phyloP scores from a whole-genome alignment of 2,113 vertebrate species.

The Pteropus alecto region DNA sequence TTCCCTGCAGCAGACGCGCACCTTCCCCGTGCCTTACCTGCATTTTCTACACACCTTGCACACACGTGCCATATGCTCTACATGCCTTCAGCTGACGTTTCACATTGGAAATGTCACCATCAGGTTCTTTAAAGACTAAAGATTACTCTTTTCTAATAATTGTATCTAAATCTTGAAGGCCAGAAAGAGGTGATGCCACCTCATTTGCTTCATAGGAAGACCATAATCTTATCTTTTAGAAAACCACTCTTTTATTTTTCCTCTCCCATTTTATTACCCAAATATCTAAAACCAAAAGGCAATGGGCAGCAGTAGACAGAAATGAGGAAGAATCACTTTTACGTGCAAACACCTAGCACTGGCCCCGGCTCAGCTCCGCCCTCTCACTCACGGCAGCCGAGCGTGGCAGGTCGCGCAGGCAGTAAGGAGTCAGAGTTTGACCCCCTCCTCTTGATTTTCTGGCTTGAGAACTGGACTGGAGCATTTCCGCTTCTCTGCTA shows the following conservation, averaged over 20 bases:
- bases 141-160: not conserved
- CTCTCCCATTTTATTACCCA: not conserved
- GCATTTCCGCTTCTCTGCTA: not conserved
- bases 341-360: rapidly evolving
- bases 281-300: not conserved
- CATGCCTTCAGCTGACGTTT: not conserved
- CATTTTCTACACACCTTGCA: rapidly evolving
- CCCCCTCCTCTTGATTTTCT: rapidly evolving
- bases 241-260: not conserved
- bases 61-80: not conserved
- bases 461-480: rapidly evolving
- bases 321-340: rapidly evolving
- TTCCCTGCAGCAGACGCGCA: rapidly evolving
- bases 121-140: not conserved
- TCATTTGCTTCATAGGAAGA: not conserved
- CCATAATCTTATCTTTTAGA: not conserved
- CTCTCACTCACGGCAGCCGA: not conserved
- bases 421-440: rapidly evolving
- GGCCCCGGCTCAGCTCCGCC: not conserved
- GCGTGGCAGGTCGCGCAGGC: rapidly evolving
- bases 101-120: not conserved
- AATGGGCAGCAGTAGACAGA: not conserved
- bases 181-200: not conserved
- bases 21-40: rapidly evolving
- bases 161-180: not conserved